Evolutionary conservation across 2,888 invertebrate genomes (phyloP), one percentile per base, ranked within the genome.

Genomic region (Nyleta sp.): DNA sequence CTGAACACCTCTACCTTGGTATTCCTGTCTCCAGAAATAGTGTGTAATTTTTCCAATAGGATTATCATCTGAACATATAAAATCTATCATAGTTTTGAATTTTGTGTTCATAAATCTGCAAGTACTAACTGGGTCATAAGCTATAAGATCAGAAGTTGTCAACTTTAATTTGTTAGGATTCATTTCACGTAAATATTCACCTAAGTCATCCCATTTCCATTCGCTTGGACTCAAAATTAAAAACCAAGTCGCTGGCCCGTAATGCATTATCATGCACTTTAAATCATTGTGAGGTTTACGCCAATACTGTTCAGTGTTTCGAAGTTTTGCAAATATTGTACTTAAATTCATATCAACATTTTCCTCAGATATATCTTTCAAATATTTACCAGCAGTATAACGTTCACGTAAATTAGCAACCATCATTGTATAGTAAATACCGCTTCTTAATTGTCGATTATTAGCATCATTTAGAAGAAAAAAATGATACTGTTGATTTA

Each of bases 101-200:
- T 50, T 28, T 1, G 3, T 50, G 22, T 50, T 13, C 2, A 50
- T 83, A 80, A 86, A 87, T 35, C 86, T 68, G 1, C 84, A 86
- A 20, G 82, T 78, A 10, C 85, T 82, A 0, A 87, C 84, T 11
- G 88, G 86, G 82, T 89, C 85, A n/a, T 60, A 57, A 18, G 84
- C 84, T 42, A 88, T 84, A 7, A 88, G 73, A 71, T 85, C 85
- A 62, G 48, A 50, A 8, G 44, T 18, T 15, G 60, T 35, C 28
- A 40, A 28, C 24, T 84, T 35, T 3, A 53, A 35, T 18, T 71
- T 68, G 79, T 87, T 86, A 8, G 24, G 11, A 13, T 48, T 44
- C 44, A 87, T 81, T 75, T 81, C 42, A 55, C 74, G 18, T 24
- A 86, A 38, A 59, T 85, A 86, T 24, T 83, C 81, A 8, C 74